These are phyloP conservation scores for Apodemia duryi DNA, from an alignment of 2,888 invertebrate species.

Conservation along the genomic window DNA sequence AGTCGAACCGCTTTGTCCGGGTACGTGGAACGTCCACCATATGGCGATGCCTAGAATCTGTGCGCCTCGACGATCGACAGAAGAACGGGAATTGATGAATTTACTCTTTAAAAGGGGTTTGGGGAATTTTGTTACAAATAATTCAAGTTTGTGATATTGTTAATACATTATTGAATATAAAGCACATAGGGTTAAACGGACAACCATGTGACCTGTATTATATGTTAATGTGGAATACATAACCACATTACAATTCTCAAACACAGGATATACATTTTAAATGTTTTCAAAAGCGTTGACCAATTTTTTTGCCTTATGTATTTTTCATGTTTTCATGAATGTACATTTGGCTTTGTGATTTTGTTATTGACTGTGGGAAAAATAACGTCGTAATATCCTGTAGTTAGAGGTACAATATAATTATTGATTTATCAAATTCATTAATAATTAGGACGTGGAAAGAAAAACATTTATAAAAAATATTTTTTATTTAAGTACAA, in stretches of 20 bases:
- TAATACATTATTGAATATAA: conserved; percentile 4
- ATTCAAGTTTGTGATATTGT: neutral
- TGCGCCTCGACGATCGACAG: no score
- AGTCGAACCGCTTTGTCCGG: no score
- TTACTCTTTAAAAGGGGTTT: no score
- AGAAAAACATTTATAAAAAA: no score
- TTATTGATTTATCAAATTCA: no score
- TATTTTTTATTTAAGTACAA: no score
- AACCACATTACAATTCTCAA: conserved; percentile 39
- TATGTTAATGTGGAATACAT: conserved; percentile 36
- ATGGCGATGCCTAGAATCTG: no score
- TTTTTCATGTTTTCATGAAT: neutral
- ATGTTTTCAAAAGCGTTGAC: neutral
- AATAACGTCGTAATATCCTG: neutral
- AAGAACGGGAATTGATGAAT: no score
- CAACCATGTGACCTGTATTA: conserved; percentile 39
- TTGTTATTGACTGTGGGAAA: neutral
- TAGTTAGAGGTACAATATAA: no score
- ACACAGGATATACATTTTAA: neutral
- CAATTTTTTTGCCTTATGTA: conserved; percentile 6
- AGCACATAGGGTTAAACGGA: conserved; percentile 28
- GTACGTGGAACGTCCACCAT: no score
- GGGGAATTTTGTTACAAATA: no score
- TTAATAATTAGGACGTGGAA: no score
- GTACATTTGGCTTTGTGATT: neutral